Evolutionary conservation across 64 coral and sea anemone genomes (phyloP), one percentile per base, ranked within the genome.

Genomic region (Catalaphyllia jardinei): DNA sequence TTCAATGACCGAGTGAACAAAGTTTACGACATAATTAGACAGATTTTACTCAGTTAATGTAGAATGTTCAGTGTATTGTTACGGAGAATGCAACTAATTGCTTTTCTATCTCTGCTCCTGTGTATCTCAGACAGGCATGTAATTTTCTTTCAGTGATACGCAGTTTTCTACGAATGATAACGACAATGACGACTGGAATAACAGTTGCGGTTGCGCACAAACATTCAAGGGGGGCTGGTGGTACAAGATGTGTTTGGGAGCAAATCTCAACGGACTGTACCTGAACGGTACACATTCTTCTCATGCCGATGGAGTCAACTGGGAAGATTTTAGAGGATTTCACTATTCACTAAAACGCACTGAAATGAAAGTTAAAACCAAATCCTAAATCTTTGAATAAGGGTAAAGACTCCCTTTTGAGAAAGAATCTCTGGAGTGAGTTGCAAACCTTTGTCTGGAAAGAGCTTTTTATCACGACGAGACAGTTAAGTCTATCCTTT

Each of bases 181-280:
- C 22, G 65, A 69, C 25, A 69, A 10, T 69, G 65, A 69, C 25
- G 20, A 6, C 20, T 24, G 24, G 1, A n/a, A n/a, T n/a, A 35
- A 35, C 33, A 1, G 33, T 3, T 35, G 1, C 2, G 10, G 24
- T n/a, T 69, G 65, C n/a, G 22, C 65, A 11, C 65, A 69, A 25
- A 24, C 1, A 10, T 10, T 10, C 24, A 69, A 69, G 10, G 65
- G 87, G 52, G 29, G 54, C 10, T 88, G 87, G 87, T 88, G 87
- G 87, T 88, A 88, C 24, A 62, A 33, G 0, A n/a, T 1, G 3
- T 88, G 87, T 17, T 54, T 31, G 14, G 10, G 10, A 0, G 15
- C 73, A 24, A 88, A 88, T 63, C 87, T 77, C 0, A 88, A 88
- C 73, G 73, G 87, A 28, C 31, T 55, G 74, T 88, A 88, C 30